Evolutionary conservation across 1,140 invertebrate species (phyloP).

Genomic region (Magallana angulata): DNA sequence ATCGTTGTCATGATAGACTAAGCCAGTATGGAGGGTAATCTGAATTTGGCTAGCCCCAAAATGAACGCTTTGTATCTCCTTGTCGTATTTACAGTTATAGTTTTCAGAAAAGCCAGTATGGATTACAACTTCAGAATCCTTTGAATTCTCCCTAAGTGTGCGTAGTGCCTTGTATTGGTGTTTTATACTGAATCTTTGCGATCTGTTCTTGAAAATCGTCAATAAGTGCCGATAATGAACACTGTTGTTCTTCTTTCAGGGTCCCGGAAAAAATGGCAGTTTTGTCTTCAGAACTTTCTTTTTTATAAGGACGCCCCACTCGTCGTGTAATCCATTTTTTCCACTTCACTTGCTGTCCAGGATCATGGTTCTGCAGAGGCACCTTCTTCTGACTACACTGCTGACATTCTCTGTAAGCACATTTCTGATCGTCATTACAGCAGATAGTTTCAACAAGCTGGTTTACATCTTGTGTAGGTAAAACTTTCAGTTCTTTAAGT

Average conservation of each 20-base stretch:
- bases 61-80: constrained; percentile 59
- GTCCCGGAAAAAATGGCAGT: background rate
- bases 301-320: too few species aligned
- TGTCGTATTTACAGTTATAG: constrained; percentile 39
- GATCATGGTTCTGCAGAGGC: too few species aligned
- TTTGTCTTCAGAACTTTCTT: too few species aligned
- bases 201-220: constrained; percentile 24
- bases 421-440: too few species aligned
- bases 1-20: background rate
- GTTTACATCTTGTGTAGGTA: too few species aligned
- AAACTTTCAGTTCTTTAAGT: too few species aligned
- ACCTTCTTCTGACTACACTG: too few species aligned
- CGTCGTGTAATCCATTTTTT: too few species aligned
- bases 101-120: constrained; percentile 50
- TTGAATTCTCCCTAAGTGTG: background rate
- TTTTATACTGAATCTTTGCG: background rate
- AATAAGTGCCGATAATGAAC: constrained; percentile 17
- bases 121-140: constrained; percentile 45
- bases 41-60: constrained; percentile 57
- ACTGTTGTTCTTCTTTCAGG: constrained; percentile 25
- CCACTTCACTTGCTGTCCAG: too few species aligned
- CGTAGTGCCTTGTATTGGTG: constrained; percentile 41
- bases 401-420: too few species aligned
- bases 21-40: constrained; percentile 55
- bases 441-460: too few species aligned